phyloP scores from a whole-genome alignment of 1,140 invertebrate species.

The Trypoxylus dichotomus region DNA sequence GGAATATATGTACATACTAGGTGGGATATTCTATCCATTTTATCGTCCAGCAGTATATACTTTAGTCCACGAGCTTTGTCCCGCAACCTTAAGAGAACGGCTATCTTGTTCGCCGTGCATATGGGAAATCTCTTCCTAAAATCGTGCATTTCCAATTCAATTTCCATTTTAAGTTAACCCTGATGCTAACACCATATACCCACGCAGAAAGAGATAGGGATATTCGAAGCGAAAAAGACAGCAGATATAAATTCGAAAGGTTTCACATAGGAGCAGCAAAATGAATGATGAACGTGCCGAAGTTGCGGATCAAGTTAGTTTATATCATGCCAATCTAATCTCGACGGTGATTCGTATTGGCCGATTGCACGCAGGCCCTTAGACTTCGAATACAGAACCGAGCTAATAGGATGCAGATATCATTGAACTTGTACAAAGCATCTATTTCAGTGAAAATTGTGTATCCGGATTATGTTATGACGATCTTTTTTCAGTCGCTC shows the following conservation, averaged over 20 bases:
- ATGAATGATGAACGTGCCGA: constrained; percentile 42
- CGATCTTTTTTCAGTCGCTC: constrained; percentile 18
- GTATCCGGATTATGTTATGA: constrained; percentile 16
- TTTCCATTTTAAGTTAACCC: constrained; percentile 42
- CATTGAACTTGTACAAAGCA: constrained; percentile 39
- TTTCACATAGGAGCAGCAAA: constrained; percentile 33
- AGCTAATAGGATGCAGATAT: constrained; percentile 36
- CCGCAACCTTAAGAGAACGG: neutral
- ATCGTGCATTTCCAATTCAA: constrained; percentile 38
- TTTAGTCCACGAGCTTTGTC: constrained; percentile 3
- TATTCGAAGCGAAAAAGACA: neutral
- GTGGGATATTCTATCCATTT: neutral
- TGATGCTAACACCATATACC: constrained; percentile 32
- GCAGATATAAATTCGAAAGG: constrained; percentile 35
- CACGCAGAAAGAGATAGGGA: constrained; percentile 29
- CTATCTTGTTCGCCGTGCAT: neutral
- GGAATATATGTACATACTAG: neutral
- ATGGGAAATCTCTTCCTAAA: constrained; percentile 19
- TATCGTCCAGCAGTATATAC: neutral
- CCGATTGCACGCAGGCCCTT: constrained; percentile 35
- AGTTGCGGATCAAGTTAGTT: constrained; percentile 32
- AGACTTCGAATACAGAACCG: constrained; percentile 28
- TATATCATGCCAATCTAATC: constrained; percentile 7
- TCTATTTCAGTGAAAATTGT: constrained; percentile 34
- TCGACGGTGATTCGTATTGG: neutral